Conservation (phyloP, 2,797 vertebrate species). For the Bradypodion pumilum region DNA sequence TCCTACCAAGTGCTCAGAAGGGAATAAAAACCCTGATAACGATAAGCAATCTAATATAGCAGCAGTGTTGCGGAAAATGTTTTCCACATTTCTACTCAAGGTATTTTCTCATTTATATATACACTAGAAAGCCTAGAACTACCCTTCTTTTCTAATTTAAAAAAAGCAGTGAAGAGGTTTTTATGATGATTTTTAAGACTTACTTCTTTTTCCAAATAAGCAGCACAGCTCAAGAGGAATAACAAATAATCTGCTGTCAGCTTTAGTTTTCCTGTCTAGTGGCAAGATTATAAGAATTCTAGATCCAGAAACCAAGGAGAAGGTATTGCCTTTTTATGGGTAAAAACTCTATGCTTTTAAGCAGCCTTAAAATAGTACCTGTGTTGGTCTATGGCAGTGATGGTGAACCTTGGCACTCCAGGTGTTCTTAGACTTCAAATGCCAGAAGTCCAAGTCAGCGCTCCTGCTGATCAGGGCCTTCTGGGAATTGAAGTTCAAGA, state of each 20-base stretch:
- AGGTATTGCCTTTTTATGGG: not conserved
- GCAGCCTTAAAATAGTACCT: no score
- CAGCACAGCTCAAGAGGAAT: not conserved
- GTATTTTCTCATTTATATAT: not conserved
- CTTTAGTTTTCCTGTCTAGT: not conserved
- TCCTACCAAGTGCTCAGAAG: slow-evolving; percentile 14
- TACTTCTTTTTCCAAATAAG: not conserved
- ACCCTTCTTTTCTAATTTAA: not conserved
- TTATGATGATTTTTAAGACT: not conserved
- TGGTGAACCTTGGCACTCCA: no score
- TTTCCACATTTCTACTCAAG: not conserved
- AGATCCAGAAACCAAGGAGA: not conserved
- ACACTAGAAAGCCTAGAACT: not conserved
- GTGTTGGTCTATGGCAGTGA: no score
- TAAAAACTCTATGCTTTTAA: not conserved
- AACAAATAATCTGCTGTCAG: not conserved
- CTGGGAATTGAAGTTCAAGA: no score
- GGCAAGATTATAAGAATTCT: not conserved
- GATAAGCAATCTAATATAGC: slow-evolving; percentile 10
- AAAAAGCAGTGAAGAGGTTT: not conserved
- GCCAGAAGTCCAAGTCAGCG: no score
- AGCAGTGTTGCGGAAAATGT: slow-evolving; percentile 6
- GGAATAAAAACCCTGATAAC: slow-evolving; percentile 10
- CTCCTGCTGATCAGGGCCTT: no score
- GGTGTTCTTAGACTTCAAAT: no score